Evolutionary conservation across 2,113 vertebrate genomes (phyloP).

Genomic region (Polyodon spathula): DNA sequence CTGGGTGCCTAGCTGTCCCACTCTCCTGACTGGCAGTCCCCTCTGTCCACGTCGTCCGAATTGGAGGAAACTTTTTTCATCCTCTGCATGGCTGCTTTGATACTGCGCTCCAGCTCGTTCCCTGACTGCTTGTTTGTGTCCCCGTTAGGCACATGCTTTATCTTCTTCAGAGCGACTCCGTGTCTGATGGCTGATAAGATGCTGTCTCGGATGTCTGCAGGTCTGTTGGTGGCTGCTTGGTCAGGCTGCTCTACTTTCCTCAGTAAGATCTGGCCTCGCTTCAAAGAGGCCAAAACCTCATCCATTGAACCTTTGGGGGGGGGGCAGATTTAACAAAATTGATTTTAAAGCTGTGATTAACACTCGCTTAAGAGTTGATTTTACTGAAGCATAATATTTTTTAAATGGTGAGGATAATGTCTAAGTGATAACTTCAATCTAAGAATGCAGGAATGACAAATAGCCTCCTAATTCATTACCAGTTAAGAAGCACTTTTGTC

Average conservation of each 20-base stretch:
- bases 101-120: constrained; percentile 79
- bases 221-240: rapidly evolving
- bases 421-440: too few relatives aligned
- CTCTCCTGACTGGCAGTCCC: constrained; percentile 42
- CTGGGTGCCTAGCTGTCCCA: constrained; percentile 54
- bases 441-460: too few relatives aligned
- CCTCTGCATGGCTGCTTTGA: constrained; percentile 82
- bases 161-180: constrained; percentile 81
- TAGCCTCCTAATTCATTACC: too few relatives aligned
- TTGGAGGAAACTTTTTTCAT: constrained; percentile 85
- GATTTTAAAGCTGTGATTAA: too few relatives aligned
- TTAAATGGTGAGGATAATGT: too few relatives aligned
- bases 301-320: constrained; percentile 91
- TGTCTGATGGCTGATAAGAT: constrained; percentile 77
- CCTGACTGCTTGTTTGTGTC: constrained; percentile 18
- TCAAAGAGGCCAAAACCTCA: constrained; percentile 80
- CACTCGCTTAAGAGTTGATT: too few relatives aligned
- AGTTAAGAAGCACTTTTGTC: too few relatives aligned
- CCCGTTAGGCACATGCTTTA: constrained; percentile 28
- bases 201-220: constrained; percentile 47
- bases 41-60: constrained; percentile 71
- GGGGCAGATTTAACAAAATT: too few relatives aligned
- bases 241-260: constrained; percentile 41
- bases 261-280: constrained; percentile 57
- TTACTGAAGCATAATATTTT: too few relatives aligned